These are phyloP conservation scores for Tiliacea aurago DNA, from an alignment of 2,888 invertebrate genomes.

Conservation along the genomic window DNA sequence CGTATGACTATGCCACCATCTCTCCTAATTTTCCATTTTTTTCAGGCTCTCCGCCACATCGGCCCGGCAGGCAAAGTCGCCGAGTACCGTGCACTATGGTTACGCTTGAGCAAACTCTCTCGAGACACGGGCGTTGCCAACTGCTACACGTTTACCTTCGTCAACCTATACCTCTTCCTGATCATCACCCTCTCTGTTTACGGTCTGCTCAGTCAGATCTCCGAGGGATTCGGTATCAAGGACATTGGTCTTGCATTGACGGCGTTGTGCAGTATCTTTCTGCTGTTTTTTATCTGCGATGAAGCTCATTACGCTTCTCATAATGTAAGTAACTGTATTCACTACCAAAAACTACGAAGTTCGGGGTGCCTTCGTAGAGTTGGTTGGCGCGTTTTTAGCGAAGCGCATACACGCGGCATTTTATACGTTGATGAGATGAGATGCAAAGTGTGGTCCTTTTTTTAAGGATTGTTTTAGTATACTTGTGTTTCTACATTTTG, in stretches of 20 bases:
- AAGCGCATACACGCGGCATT: background rate
- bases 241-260: constrained; percentile 93
- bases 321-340: constrained; percentile 87
- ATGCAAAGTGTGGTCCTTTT: background rate
- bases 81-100: constrained; percentile 93
- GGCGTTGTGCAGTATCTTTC: constrained; percentile 91
- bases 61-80: constrained; percentile 93
- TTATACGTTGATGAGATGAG: background rate
- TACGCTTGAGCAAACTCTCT: constrained; percentile 92
- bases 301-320: constrained; percentile 94
- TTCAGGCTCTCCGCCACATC: constrained; percentile 91
- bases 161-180: constrained; percentile 93
- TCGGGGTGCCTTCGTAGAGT: too few species aligned
- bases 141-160: constrained; percentile 93
- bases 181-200: constrained; percentile 94
- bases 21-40: constrained; percentile 26
- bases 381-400: background rate
- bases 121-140: constrained; percentile 92
- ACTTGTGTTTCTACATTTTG: background rate
- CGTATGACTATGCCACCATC: background rate
- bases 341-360: background rate
- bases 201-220: constrained; percentile 93
- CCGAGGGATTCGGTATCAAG: constrained; percentile 93
- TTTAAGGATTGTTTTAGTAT: background rate
- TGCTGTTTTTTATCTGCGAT: constrained; percentile 94